Evolutionary conservation across 2,113 vertebrate genomes (phyloP).

Genomic region (Dicaeum eximium): DNA sequence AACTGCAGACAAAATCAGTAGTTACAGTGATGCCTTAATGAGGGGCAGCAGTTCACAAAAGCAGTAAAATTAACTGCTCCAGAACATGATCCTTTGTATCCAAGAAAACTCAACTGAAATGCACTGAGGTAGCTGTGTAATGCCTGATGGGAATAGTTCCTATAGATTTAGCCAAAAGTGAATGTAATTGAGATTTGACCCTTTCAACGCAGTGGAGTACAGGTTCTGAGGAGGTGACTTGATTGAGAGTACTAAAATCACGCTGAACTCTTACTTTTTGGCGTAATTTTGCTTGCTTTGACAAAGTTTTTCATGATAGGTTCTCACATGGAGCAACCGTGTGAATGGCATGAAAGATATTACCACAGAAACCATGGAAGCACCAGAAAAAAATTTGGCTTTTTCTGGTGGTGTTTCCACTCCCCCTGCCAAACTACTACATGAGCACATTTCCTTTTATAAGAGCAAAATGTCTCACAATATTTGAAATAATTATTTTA

Average conservation of each 20-base stretch:
- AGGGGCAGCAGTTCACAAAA: slow-evolving; percentile 23
- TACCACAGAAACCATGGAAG: background rate
- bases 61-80: slow-evolving; percentile 13
- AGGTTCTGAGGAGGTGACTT: background rate
- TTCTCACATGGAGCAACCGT: background rate
- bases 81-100: slow-evolving; percentile 1
- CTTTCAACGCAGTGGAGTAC: background rate
- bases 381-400: fast-evolving
- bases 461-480: background rate
- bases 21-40: background rate
- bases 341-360: background rate
- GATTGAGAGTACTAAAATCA: background rate
- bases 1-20: slow-evolving; percentile 3
- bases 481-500: background rate
- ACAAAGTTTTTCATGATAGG: background rate
- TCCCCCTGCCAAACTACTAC: background rate
- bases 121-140: background rate
- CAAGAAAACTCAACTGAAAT: background rate
- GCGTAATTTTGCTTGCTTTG: background rate
- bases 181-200: background rate
- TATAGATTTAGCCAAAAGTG: background rate
- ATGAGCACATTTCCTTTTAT: background rate
- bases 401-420: background rate
- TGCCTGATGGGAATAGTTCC: background rate
- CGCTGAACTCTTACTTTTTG: background rate